Percentiles rank a stretch among this genome's conserved stretches.
Evolutionary conservation across 2,888 invertebrate species (phyloP).

Genomic region (Spodoptera picta): DNA sequence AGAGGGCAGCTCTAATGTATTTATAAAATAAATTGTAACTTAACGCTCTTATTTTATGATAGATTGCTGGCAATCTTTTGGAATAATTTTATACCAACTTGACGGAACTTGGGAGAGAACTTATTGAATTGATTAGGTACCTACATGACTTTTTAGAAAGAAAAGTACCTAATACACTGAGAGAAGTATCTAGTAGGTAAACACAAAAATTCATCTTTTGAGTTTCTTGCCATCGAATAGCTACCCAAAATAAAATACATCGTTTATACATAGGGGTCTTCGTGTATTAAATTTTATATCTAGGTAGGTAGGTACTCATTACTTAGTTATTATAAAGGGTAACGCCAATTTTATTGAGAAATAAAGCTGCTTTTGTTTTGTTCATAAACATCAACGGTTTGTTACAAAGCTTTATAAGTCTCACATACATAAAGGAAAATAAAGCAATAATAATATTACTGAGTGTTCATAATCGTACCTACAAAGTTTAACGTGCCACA

Average conservation of each 20-base stretch:
- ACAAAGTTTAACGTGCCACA: conserved; percentile 52
- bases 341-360: conserved; percentile 5
- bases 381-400: conserved; percentile 26
- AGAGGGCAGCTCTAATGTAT: conserved; percentile 12
- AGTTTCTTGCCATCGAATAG: too few relatives aligned
- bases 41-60: conserved; percentile 14
- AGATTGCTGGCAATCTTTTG: conserved; percentile 8
- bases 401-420: conserved; percentile 24
- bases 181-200: not conserved
- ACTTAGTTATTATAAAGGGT: conserved; percentile 3
- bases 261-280: too few relatives aligned
- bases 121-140: too few relatives aligned
- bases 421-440: conserved; percentile 33
- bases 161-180: too few relatives aligned
- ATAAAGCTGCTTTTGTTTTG: conserved; percentile 19
- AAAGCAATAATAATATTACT: conserved; percentile 45
- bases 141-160: too few relatives aligned
- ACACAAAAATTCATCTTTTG: too few relatives aligned
- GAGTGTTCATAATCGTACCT: conserved; percentile 51
- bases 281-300: too few relatives aligned
- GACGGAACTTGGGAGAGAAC: too few relatives aligned
- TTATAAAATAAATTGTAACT: conserved; percentile 37
- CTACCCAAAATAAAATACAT: too few relatives aligned
- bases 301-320: not conserved
- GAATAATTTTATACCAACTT: conserved; percentile 1